Evolutionary conservation across 1,140 invertebrate genomes (phyloP).

Genomic region (Mylabris phalerata): DNA sequence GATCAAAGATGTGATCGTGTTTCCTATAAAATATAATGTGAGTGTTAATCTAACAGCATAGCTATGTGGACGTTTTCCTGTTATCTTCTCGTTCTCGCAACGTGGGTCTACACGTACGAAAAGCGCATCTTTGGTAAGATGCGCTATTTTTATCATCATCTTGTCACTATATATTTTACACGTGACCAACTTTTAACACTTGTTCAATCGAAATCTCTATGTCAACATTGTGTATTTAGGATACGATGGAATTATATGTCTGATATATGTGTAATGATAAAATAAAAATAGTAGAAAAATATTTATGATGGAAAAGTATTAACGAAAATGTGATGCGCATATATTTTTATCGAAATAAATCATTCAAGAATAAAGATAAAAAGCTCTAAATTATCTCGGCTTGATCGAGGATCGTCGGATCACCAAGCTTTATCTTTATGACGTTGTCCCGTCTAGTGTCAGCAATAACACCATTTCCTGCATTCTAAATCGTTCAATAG

Average conservation of each 20-base stretch:
- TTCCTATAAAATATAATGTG: conserved; percentile 8
- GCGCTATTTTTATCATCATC: too few species aligned
- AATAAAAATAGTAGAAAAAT: too few species aligned
- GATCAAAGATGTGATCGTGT: not conserved
- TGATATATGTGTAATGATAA: too few species aligned
- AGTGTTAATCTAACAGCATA: conserved; percentile 11
- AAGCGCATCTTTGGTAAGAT: conserved; percentile 19
- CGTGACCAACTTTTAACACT: too few species aligned
- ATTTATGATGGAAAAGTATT: too few species aligned
- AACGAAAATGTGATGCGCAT: too few species aligned
- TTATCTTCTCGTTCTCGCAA: conserved; percentile 7
- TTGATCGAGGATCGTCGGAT: conserved; percentile 9
- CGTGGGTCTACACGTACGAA: conserved; percentile 15
- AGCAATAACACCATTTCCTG: conserved; percentile 9
- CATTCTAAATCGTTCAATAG: conserved; percentile 7
- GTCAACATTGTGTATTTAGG: too few species aligned
- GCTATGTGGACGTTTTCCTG: conserved; percentile 18
- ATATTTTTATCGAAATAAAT: conserved; percentile 5
- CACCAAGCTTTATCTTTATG: conserved; percentile 12
- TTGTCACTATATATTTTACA: too few species aligned
- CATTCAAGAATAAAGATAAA: conserved; percentile 2
- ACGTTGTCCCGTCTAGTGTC: conserved; percentile 11
- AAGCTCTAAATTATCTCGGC: conserved; percentile 7
- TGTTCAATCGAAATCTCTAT: too few species aligned
- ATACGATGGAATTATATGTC: too few species aligned